Conservation (phyloP, 1,140 invertebrate genomes). For the Neodiprion virginianus region DNA sequence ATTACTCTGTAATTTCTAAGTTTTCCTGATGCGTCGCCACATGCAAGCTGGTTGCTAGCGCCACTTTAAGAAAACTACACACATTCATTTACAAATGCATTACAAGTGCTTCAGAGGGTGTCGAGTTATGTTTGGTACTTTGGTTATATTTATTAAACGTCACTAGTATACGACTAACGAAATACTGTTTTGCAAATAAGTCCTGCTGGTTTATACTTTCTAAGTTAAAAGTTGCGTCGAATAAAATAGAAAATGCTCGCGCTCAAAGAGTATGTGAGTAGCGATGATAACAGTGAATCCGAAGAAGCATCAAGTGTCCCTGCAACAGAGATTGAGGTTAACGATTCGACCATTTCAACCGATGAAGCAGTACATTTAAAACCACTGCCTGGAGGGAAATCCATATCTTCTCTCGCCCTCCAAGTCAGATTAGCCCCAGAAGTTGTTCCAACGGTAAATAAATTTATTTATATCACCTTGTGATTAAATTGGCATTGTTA, state of each 20-base stretch:
- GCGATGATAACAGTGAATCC: slow-evolving; percentile 63
- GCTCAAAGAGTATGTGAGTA: slow-evolving; percentile 71
- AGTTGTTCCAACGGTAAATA: slow-evolving; percentile 77
- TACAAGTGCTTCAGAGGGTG: too few species aligned
- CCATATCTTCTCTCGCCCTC: slow-evolving; percentile 63
- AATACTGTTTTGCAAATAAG: not conserved
- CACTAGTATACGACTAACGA: not conserved
- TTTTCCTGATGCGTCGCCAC: too few species aligned
- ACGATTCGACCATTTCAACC: slow-evolving; percentile 19
- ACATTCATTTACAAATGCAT: too few species aligned
- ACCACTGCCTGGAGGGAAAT: slow-evolving; percentile 29
- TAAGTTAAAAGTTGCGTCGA: not conserved
- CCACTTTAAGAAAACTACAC: too few species aligned
- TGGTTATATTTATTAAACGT: not conserved
- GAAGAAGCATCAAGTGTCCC: slow-evolving; percentile 50
- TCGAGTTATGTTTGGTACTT: too few species aligned
- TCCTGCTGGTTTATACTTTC: not conserved
- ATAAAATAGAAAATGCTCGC: slow-evolving; percentile 61
- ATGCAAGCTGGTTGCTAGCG: too few species aligned
- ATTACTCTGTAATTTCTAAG: too few species aligned
- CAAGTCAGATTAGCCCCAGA: slow-evolving; percentile 80
- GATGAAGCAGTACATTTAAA: not conserved
- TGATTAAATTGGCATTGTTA: not conserved
- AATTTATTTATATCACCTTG: slow-evolving; percentile 25
- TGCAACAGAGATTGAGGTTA: slow-evolving; percentile 29